These are phyloP conservation scores for Sarcophaga peregrina DNA, from an alignment of 1,140 invertebrate species.

Conservation along the genomic window DNA sequence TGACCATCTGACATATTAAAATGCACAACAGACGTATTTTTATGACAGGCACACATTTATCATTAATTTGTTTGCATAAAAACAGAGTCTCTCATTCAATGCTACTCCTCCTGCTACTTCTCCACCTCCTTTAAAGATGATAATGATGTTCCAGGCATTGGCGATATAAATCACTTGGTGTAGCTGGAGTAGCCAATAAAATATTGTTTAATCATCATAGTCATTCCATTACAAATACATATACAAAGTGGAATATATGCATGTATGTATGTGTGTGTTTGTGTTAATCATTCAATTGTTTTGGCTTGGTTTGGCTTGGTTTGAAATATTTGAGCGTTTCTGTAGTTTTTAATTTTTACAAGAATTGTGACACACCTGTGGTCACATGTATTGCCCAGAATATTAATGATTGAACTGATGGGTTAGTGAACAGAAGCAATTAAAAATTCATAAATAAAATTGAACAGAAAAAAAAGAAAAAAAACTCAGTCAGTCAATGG, in stretches of 20 bases:
- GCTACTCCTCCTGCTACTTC: background rate
- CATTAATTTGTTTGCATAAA: slow-evolving; percentile 24
- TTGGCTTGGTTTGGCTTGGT: background rate
- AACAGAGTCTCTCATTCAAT: background rate
- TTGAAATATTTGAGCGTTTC: background rate
- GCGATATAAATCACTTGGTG: slow-evolving; percentile 1
- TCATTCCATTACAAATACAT: background rate
- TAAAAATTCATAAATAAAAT: slow-evolving; percentile 38
- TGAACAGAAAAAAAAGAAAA: background rate
- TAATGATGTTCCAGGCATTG: background rate
- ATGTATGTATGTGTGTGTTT: background rate
- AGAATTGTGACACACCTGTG: slow-evolving; percentile 41
- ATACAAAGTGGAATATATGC: background rate
- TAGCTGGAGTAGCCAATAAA: background rate
- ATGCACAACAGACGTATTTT: slow-evolving; percentile 33
- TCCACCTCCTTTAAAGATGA: background rate
- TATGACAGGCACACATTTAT: slow-evolving; percentile 40
- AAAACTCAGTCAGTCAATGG: background rate
- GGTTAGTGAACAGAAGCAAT: slow-evolving; percentile 9
- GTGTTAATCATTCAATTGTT: background rate
- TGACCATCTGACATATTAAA: slow-evolving; percentile 29
- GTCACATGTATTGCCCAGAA: background rate
- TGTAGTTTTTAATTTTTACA: slow-evolving; percentile 16
- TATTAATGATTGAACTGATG: slow-evolving; percentile 14
- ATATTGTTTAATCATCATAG: background rate